These are phyloP conservation scores for Acronicta alni DNA, from an alignment of 2,888 invertebrate species.

Conservation along the genomic window DNA sequence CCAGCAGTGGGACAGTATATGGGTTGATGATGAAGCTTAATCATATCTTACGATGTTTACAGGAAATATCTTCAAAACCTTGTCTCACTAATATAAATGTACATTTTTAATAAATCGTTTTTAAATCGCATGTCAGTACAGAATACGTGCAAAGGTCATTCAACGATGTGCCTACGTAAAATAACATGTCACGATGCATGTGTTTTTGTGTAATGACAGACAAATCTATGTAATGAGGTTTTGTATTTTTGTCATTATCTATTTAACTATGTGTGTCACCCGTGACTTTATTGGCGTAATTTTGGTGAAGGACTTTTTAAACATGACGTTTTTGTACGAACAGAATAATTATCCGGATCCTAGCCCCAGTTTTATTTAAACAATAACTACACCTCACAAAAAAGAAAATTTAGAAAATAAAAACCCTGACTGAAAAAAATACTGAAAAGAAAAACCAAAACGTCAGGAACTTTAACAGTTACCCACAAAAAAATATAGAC, in stretches of 20 bases:
- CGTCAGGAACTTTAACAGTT: too few species aligned
- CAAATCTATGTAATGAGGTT: constrained; percentile 22
- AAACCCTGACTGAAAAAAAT: too few species aligned
- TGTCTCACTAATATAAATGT: constrained; percentile 13
- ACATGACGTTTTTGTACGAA: neutral
- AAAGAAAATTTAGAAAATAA: too few species aligned
- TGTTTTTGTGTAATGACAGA: constrained; percentile 11
- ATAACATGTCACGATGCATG: constrained; percentile 28
- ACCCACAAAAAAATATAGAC: too few species aligned
- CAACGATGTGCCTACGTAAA: constrained; percentile 35
- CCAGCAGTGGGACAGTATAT: too few species aligned
- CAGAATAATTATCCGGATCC: neutral
- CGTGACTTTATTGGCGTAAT: constrained; percentile 15
- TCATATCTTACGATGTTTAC: constrained; percentile 11
- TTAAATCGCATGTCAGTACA: constrained; percentile 22
- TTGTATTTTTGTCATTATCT: constrained; percentile 20
- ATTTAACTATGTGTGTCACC: constrained; percentile 14
- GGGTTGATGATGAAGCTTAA: too few species aligned
- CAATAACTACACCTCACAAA: too few species aligned
- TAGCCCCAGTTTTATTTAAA: neutral
- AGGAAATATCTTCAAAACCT: constrained; percentile 18
- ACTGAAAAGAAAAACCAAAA: too few species aligned
- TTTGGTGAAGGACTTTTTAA: constrained; percentile 29
- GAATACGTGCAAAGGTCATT: constrained; percentile 50
- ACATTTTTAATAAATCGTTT: constrained; percentile 31